These are phyloP conservation scores for Zele albiditarsus DNA, from an alignment of 2,888 invertebrate species.

Conservation along the genomic window DNA sequence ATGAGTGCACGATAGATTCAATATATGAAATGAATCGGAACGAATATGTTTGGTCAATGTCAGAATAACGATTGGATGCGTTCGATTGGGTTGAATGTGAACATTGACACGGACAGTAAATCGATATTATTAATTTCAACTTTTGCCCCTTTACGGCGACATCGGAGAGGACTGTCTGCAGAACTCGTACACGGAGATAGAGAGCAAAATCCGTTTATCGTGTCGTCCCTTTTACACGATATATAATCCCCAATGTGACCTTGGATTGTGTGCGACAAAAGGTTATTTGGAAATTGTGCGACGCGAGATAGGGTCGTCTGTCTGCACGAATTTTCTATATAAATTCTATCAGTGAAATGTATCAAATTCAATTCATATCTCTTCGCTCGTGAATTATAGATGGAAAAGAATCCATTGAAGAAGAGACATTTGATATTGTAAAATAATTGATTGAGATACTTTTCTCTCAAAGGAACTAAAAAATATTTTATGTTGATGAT, in stretches of 20 bases:
- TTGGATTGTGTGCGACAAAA: constrained; percentile 29
- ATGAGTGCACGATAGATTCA: not conserved
- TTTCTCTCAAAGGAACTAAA: not conserved
- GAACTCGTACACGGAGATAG: not conserved
- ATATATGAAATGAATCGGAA: constrained; percentile 11
- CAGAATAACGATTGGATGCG: constrained; percentile 16
- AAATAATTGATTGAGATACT: not conserved
- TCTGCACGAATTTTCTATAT: not conserved
- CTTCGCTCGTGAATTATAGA: too few relatives aligned
- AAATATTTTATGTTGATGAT: not conserved
- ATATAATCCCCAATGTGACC: constrained; percentile 19
- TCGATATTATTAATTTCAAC: constrained; percentile 50
- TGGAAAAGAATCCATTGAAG: too few relatives aligned
- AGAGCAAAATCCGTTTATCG: not conserved
- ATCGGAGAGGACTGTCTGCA: not conserved
- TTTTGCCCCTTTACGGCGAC: constrained; percentile 29
- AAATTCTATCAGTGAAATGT: not conserved
- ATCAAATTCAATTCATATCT: not conserved
- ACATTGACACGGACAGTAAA: constrained; percentile 40
- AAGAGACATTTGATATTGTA: not conserved
- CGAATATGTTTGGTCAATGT: not conserved
- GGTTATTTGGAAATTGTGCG: constrained; percentile 33
- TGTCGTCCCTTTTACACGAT: not conserved
- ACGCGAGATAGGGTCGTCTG: not conserved
- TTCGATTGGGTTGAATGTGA: constrained; percentile 29